Percentiles rank a stretch among this genome's conserved stretches.
phyloP scores from a whole-genome alignment of 2,888 invertebrate genomes.

The Microctonus brassicae region DNA sequence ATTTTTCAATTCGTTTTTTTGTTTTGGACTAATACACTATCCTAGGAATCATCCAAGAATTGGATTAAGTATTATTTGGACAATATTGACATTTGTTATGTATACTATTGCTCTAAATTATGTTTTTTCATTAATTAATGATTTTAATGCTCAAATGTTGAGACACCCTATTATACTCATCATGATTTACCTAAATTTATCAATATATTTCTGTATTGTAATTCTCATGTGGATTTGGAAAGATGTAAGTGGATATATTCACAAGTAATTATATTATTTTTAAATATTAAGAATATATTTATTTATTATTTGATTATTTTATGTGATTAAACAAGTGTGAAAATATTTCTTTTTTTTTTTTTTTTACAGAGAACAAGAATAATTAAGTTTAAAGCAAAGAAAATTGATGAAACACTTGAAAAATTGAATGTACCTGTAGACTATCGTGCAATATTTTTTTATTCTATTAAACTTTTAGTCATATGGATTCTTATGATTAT shows the following conservation, averaged over 20 bases:
- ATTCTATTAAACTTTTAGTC: neutral
- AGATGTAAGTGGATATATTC: neutral
- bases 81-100: neutral
- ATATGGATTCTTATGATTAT: neutral
- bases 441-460: neutral
- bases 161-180: neutral
- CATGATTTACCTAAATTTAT: neutral
- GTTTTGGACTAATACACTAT: constrained; percentile 30
- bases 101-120: neutral
- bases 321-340: no score
- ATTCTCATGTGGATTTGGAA: neutral
- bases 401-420: neutral
- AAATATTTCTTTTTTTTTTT: no score
- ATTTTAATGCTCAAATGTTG: accelerated
- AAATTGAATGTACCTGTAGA: neutral
- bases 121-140: neutral
- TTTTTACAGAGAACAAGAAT: neutral
- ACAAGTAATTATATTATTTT: neutral
- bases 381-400: neutral
- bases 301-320: neutral
- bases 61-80: neutral
- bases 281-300: neutral
- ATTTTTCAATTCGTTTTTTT: constrained; percentile 20
- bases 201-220: neutral
- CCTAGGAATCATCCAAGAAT: neutral